These are phyloP conservation scores for Cerastis leucographa DNA, from an alignment of 2,888 invertebrate species.

Conservation along the genomic window DNA sequence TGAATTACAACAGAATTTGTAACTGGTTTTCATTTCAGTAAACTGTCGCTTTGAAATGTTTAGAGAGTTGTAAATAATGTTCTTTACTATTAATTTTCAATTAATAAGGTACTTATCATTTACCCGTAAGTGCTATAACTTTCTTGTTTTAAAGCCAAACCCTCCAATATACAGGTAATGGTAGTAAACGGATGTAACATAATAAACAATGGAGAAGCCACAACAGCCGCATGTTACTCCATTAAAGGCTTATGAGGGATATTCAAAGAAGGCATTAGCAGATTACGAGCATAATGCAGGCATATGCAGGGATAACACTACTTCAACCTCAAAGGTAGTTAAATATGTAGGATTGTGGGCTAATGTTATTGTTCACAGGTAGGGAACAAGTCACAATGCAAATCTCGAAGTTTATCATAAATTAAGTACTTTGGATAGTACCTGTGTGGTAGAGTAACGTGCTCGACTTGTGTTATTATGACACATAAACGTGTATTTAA, in stretches of 20 bases:
- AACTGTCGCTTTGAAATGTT: slow-evolving; percentile 10
- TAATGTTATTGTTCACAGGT: slow-evolving; percentile 4
- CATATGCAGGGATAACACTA: slow-evolving; percentile 4
- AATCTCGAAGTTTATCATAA: slow-evolving; percentile 13
- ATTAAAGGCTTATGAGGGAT: slow-evolving; percentile 53
- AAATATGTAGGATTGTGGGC: neutral
- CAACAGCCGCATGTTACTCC: slow-evolving; percentile 35
- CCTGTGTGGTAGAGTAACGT: neutral
- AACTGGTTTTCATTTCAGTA: slow-evolving; percentile 17
- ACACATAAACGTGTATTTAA: neutral
- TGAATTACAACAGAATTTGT: slow-evolving; percentile 23
- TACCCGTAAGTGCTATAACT: neutral
- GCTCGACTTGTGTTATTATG: neutral
- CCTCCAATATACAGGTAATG: neutral
- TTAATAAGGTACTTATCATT: neutral
- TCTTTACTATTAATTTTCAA: neutral
- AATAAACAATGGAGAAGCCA: slow-evolving; percentile 19
- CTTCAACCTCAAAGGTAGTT: neutral
- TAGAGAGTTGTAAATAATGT: slow-evolving; percentile 15
- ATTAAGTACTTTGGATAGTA: slow-evolving; percentile 7
- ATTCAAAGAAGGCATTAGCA: slow-evolving; percentile 51
- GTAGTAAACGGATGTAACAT: neutral
- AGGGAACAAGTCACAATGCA: neutral
- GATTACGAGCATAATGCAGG: slow-evolving; percentile 48
- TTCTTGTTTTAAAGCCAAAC: neutral